Percentiles rank a stretch among this genome's conserved stretches.
Conservation (phyloP, 2,113 vertebrate genomes). For the Aix galericulata region DNA sequence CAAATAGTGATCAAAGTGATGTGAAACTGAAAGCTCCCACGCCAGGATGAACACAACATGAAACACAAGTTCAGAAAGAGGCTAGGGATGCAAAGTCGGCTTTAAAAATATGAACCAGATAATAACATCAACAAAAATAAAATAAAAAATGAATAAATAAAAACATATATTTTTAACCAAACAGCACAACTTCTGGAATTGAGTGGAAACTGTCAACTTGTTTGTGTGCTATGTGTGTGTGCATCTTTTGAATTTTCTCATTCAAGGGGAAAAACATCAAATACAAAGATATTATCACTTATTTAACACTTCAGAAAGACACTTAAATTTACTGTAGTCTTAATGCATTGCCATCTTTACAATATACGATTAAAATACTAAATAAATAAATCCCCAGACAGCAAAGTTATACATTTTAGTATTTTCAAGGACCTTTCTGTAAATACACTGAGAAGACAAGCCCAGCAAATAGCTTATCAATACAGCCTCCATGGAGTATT, state of each 20-base stretch:
- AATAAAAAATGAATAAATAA: background rate
- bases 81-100: constrained; percentile 43
- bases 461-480: constrained; percentile 40
- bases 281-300: constrained; percentile 38
- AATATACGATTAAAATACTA: constrained; percentile 27
- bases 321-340: constrained; percentile 46
- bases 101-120: constrained; percentile 54
- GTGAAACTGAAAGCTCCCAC: constrained; percentile 54
- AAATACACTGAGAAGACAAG: constrained; percentile 57
- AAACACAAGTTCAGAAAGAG: constrained; percentile 54
- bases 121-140: constrained; percentile 11
- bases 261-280: constrained; percentile 26
- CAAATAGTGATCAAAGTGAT: constrained; percentile 55
- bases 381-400: constrained; percentile 42
- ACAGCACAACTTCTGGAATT: background rate
- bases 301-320: constrained; percentile 56
- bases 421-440: constrained; percentile 56
- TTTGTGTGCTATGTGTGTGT: background rate
- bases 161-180: constrained; percentile 46
- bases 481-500: constrained; percentile 59
- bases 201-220: constrained; percentile 16
- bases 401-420: constrained; percentile 24
- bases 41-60: constrained; percentile 31
- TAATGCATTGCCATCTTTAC: constrained; percentile 42
- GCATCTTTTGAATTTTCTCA: constrained; percentile 7